Percentiles rank a stretch among this genome's conserved stretches.
These are phyloP conservation scores for Brachypteracias leptosomus DNA, from an alignment of 2,113 vertebrate species.

Conservation along the genomic window DNA sequence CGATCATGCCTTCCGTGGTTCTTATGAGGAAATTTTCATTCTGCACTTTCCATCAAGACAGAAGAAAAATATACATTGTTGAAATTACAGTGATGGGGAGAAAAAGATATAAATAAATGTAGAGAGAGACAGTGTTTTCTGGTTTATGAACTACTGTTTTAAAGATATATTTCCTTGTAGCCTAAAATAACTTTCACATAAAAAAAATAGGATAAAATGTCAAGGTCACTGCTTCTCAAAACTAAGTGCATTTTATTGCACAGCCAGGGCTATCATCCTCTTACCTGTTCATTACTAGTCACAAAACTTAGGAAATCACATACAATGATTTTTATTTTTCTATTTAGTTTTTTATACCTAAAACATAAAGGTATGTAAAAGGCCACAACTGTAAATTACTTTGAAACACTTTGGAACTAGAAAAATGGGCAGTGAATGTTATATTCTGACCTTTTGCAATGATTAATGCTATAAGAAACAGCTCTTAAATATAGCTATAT, in stretches of 20 bases:
- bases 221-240: background rate
- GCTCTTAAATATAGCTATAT: background rate
- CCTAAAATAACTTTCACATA: background rate
- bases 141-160: background rate
- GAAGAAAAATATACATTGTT: background rate
- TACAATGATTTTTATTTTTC: background rate
- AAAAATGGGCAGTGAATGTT: background rate
- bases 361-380: background rate
- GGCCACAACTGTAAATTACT: background rate
- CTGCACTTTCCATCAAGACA: background rate
- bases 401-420: background rate
- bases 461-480: background rate
- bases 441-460: conserved; percentile 4
- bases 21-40: background rate
- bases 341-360: background rate
- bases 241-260: background rate
- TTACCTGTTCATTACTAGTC: background rate
- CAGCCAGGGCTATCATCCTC: background rate
- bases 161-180: background rate
- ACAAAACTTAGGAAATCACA: background rate
- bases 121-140: background rate
- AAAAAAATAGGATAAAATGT: background rate
- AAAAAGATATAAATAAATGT: background rate
- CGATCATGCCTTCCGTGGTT: background rate
- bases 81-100: background rate